Conservation (phyloP, 2,113 vertebrate species). For the Phylloscopus trochilus region DNA sequence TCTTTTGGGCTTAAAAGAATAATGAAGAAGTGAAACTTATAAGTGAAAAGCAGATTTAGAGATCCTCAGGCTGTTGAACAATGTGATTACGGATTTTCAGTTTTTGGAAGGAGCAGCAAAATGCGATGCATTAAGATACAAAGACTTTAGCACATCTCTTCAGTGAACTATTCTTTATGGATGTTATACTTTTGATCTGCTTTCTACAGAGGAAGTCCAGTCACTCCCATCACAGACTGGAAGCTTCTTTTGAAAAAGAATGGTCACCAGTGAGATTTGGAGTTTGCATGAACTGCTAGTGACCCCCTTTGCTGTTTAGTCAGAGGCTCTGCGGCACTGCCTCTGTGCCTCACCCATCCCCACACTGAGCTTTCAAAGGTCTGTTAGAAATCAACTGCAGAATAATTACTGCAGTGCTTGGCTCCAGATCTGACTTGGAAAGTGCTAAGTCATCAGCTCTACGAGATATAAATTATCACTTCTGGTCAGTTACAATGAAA, state of each 20-base stretch:
- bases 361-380: not conserved
- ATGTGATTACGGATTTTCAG: not conserved
- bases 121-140: not conserved
- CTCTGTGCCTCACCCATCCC: not conserved
- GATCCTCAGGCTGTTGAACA: not conserved
- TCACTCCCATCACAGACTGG: not conserved
- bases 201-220: not conserved
- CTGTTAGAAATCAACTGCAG: not conserved
- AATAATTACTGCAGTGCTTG: constrained; percentile 4
- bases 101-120: not conserved
- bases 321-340: not conserved
- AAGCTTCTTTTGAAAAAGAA: not conserved
- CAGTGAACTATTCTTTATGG: not conserved
- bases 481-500: not conserved
- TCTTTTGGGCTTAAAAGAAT: not conserved
- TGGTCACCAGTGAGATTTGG: not conserved
- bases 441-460: constrained; percentile 27
- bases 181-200: not conserved
- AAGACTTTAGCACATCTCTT: not conserved
- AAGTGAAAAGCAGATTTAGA: not conserved
- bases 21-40: not conserved
- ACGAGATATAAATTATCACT: not conserved
- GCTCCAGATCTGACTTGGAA: not conserved
- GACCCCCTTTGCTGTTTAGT: not conserved
- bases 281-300: not conserved